Percentiles rank a stretch among this genome's conserved stretches.
These are phyloP conservation scores for Daktulosphaira vitifoliae DNA, from an alignment of 1,140 invertebrate genomes.

Conservation along the genomic window DNA sequence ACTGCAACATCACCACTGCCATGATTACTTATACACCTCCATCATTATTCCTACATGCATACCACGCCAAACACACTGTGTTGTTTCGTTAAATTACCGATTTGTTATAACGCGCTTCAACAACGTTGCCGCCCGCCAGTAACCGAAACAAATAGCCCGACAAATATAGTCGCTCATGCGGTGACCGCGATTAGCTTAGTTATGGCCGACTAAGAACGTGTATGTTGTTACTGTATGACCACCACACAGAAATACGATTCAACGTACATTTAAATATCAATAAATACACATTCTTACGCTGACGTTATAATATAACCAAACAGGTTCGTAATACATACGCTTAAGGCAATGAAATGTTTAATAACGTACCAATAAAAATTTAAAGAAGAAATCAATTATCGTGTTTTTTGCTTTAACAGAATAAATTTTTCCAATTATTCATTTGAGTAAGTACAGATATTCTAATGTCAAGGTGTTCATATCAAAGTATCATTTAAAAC, in stretches of 20 bases:
- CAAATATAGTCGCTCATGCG: background rate
- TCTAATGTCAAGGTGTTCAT: no score
- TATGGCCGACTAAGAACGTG: constrained; percentile 1
- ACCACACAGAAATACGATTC: background rate
- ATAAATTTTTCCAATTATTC: no score
- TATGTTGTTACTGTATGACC: background rate
- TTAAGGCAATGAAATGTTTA: constrained; percentile 20
- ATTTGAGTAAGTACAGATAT: no score
- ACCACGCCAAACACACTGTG: background rate
- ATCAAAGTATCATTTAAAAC: no score
- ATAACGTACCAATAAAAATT: background rate
- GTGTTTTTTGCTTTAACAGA: background rate
- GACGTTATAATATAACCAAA: constrained; percentile 10
- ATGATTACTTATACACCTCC: no score
- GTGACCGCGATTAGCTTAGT: constrained; percentile 4
- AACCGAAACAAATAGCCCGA: background rate
- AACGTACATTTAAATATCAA: background rate
- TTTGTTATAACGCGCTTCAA: background rate
- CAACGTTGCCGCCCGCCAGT: background rate
- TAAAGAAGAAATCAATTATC: constrained; percentile 18
- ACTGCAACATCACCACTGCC: background rate
- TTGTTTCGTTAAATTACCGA: constrained; percentile 22
- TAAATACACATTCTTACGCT: background rate
- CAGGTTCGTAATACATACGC: constrained; percentile 19
- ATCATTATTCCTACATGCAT: no score